Percentiles rank a stretch among this genome's conserved stretches.
phyloP scores from a whole-genome alignment of 2,113 vertebrate species.

The Heloderma charlesbogerti region DNA sequence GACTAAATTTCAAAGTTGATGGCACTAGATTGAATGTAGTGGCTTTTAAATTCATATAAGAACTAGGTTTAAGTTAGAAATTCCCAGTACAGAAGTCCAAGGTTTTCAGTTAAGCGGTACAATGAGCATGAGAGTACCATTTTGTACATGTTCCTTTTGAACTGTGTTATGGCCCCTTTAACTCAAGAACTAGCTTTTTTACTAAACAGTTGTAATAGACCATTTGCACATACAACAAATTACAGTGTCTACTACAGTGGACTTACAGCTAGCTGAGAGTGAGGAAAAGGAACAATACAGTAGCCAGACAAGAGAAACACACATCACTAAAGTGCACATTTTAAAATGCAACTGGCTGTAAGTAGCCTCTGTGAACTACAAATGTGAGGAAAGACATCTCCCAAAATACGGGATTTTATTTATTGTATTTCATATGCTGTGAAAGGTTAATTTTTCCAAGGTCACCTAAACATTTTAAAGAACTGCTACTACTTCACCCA shows the following conservation, averaged over 20 bases:
- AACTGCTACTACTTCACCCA: background rate
- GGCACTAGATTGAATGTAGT: conserved; percentile 12
- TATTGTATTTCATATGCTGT: conserved; percentile 27
- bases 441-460: background rate
- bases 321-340: background rate
- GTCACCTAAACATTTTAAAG: background rate
- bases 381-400: background rate
- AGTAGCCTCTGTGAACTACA: background rate
- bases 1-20: conserved; percentile 39
- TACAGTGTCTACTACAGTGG: background rate
- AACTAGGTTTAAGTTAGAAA: conserved; percentile 24
- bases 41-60: background rate
- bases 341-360: background rate
- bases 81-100: conserved; percentile 19
- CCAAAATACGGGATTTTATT: background rate
- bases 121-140: background rate
- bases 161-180: background rate
- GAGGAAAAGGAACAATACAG: accelerated
- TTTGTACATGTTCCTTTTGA: background rate
- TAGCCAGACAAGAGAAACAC: background rate
- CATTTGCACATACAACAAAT: background rate
- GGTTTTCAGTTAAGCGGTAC: background rate
- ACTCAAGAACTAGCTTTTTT: background rate
- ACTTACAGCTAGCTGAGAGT: background rate
- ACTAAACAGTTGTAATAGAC: background rate